Conservation (phyloP, 2,797 vertebrate species). For the Numenius phaeopus region DNA sequence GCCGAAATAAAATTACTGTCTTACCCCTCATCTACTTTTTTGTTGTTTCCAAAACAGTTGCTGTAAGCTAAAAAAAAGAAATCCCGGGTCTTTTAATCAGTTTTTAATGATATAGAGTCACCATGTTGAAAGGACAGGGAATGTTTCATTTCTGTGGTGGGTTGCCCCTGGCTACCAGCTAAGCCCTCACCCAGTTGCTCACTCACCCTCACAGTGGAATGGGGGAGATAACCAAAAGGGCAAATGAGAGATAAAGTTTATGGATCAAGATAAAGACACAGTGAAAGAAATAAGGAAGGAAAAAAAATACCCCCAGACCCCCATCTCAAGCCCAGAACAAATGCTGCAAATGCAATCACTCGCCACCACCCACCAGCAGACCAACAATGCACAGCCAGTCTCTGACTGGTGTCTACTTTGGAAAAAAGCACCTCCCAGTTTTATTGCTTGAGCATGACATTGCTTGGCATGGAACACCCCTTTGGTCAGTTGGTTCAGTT, state of each 20-base stretch:
- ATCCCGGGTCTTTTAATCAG: background rate
- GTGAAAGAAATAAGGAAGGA: background rate
- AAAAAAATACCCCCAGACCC: too few relatives aligned
- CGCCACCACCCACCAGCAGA: background rate
- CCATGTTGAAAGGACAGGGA: background rate
- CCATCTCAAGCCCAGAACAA: background rate
- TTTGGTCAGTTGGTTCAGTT: background rate
- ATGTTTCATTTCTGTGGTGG: background rate
- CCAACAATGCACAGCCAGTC: too few relatives aligned
- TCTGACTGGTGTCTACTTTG: rapidly evolving
- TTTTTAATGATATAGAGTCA: background rate
- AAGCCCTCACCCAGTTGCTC: background rate
- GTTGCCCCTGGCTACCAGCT: background rate
- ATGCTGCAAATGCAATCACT: background rate
- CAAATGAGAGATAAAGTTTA: background rate
- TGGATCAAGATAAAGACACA: background rate
- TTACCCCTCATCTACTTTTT: background rate
- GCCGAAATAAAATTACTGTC: background rate
- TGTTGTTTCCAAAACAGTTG: background rate
- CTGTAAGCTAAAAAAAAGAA: background rate
- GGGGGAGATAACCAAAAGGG: background rate
- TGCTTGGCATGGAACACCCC: background rate
- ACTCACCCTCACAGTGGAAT: rapidly evolving
- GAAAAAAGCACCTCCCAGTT: background rate
- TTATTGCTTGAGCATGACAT: background rate